Base-by-base conservation (phyloP, 2,888 invertebrate species). In the Drosophila meridiana region DNA sequence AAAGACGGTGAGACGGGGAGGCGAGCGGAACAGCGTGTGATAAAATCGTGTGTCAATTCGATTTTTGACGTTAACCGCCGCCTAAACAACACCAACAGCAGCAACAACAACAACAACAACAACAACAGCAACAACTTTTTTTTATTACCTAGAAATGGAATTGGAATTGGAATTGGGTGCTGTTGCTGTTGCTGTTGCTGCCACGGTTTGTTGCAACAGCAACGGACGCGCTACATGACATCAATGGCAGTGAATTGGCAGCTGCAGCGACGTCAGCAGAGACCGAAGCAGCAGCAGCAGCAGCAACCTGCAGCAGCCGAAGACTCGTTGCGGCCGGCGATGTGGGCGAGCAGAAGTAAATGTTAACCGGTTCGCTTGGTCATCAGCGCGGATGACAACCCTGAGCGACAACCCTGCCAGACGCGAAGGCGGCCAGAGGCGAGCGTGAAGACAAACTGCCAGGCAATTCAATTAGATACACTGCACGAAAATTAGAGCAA, bases 191-290 rank as follows among this genome's bases (percentile, higher is more conserved):
- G 65, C 26, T 20, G 72, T 63, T 82, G 77, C 56, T 64, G 75
- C 71, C 75, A 69, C 69, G 63, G 52, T 47, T 66, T 79, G 85
- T 82, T 82, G 90, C 87, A 87, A 90, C 83, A 78, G 82, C 81
- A 88, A 85, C 86, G 85, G 84, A 84, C 89, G 89, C 82, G 81
- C 69, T 57, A 89, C 90, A 90, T 91, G 91, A 91, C 91, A 91
- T 83, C 82, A 91, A 82, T 90, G 90, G 90, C 90, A 89, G 63
- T 62, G 69, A 89, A 87, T 84, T 87, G 86, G 87, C 86, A 87
- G 82, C 73, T 76, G 82, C 78, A 73, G 65, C 80, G 20, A 20
- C 20, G 20, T 20, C 20, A 1, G 20, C 20, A 20, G 20, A 20
- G 20, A 20, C 20, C 20, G 20, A 20, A 65, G 30, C 70, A 28